phyloP scores from a whole-genome alignment of 2,797 vertebrate species.

The Alfaro cultratus region DNA sequence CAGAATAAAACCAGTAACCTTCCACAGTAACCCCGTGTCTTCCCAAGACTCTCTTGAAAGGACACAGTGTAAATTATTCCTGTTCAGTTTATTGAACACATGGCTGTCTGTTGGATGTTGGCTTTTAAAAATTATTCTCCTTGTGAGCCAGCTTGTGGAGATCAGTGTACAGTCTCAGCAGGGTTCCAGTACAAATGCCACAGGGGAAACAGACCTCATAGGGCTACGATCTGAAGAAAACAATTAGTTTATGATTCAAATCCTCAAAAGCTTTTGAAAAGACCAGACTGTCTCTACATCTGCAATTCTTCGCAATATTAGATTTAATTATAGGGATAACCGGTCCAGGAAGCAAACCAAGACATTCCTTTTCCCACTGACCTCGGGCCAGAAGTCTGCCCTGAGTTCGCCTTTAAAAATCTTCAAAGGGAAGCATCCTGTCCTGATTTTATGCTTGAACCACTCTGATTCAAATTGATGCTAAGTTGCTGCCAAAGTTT shows the following conservation, averaged over 20 bases:
- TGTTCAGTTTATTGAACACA: slow-evolving; percentile 30
- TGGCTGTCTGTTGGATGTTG: slow-evolving; percentile 47
- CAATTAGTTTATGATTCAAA: neutral
- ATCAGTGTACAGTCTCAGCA: slow-evolving; percentile 14
- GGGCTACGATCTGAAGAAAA: neutral
- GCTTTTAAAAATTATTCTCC: slow-evolving; percentile 29
- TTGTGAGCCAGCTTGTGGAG: slow-evolving; percentile 6
- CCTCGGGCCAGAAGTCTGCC: neutral
- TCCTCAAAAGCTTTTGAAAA: neutral
- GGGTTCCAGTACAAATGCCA: neutral
- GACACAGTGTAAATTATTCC: slow-evolving; percentile 44
- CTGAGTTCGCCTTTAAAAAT: neutral
- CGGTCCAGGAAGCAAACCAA: neutral
- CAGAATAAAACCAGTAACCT: slow-evolving; percentile 16
- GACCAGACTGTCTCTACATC: neutral
- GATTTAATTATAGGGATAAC: neutral
- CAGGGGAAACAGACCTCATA: neutral
- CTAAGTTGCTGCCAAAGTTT: neutral
- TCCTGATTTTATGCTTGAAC: neutral
- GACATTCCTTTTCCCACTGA: neutral
- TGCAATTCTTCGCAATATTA: slow-evolving; percentile 27
- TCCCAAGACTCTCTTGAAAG: slow-evolving; percentile 43
- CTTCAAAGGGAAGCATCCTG: neutral
- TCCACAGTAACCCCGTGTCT: slow-evolving; percentile 10
- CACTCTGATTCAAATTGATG: neutral